Conservation (phyloP, 2,797 vertebrate genomes). For the Sebastes goodei region DNA sequence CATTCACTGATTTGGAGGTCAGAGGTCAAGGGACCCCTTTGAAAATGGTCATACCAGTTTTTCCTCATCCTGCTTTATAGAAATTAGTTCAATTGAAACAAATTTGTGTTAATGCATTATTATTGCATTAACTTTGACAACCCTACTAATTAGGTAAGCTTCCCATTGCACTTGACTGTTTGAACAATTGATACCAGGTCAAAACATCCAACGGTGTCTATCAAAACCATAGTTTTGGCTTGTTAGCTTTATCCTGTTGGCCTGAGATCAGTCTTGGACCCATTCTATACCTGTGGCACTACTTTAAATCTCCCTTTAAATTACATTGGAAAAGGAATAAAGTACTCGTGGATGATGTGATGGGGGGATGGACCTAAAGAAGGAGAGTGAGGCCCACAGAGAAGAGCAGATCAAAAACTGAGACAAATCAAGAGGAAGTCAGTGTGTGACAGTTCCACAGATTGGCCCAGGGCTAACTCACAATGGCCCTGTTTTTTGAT, state of each 20-base stretch:
- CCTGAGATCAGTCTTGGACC: background rate
- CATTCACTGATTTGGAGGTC: too few species aligned
- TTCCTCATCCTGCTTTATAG: too few species aligned
- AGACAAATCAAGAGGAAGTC: constrained; percentile 45
- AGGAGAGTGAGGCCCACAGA: background rate
- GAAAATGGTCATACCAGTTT: too few species aligned
- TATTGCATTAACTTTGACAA: too few species aligned
- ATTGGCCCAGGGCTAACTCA: constrained; percentile 44
- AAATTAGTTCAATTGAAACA: too few species aligned
- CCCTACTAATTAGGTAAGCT: background rate
- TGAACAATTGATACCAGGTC: background rate
- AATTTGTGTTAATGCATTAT: too few species aligned
- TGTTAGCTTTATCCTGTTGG: background rate
- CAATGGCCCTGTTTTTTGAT: constrained; percentile 59
- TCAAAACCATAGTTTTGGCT: background rate
- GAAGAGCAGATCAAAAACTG: constrained; percentile 42
- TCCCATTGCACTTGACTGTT: background rate
- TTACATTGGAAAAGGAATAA: background rate
- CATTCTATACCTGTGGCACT: background rate
- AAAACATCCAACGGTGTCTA: background rate
- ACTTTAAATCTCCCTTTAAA: constrained; percentile 7
- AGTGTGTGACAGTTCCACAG: constrained; percentile 42
- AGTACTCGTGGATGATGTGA: background rate
- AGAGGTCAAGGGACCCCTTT: too few species aligned
- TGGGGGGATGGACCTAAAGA: background rate